Base-by-base conservation (phyloP, 1,140 invertebrate genomes). In the Zaprionus davidi region DNA sequence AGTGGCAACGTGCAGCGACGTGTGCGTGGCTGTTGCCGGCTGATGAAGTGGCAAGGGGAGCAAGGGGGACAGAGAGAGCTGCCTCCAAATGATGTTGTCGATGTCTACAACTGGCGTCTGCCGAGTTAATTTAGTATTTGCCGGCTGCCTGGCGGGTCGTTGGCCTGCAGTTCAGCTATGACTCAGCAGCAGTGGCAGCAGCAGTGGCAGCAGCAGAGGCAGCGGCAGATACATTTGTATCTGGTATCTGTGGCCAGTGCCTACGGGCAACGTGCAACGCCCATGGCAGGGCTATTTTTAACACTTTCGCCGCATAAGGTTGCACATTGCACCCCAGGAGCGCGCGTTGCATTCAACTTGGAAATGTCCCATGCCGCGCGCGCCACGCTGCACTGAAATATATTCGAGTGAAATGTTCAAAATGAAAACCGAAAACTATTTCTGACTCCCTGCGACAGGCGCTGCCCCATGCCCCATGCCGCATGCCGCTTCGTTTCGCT, bases 331-430 rank as follows among this genome's bases (percentile, higher is more conserved):
- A 84, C 85, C 85, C 85, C 85, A 90, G 85, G 85, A 90, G 86
- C 85, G 85, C 22, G 49, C 22, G 49, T 36, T 36, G 51, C 68
- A 64, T 55, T 63, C 53, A 68, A 68, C 65, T 73, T 79, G 69
- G 69, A 81, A 69, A 79, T 85, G 81, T 88, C 84, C 85, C 84
- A 88, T 90, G 83, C 85, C 74, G 81, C 68, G 81, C 67, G 41
- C 59, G 53, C 20, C 51, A 71, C 44, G 58, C 70, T 68, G 63
- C 68, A 71, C 41, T 71, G 20, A 74, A 56, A 72, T 74, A 77
- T 49, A 46, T 76, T 62, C 72, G 59, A 60, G 17, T 49, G 41
- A 63, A 73, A 74, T 55, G 56, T 28, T 53, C 36, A 70, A 53
- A 51, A 55, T 28, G 20, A 15, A 64, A 20, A 46, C 44, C 24